A percentile compares a stretch with the other conserved stretches of the same genome.
Evolutionary conservation across 37 sponge, comb jelly and placozoan genomes (phyloP).

Genomic region (Aplysina aerophoba): DNA sequence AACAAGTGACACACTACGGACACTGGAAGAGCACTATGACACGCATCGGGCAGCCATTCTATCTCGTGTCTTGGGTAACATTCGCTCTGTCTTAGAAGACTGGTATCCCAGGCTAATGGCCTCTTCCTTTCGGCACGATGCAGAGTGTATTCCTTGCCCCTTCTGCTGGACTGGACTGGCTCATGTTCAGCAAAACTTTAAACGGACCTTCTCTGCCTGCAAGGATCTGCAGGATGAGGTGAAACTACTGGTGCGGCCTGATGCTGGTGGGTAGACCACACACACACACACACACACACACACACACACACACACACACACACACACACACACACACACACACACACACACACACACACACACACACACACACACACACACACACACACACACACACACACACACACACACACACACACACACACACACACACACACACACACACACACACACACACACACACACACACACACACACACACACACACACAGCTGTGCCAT

Average conservation of each 20-base stretch:
- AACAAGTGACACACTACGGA: neutral
- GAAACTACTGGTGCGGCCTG: slow-evolving; percentile 1
- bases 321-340: too few relatives aligned
- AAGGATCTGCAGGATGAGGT: neutral
- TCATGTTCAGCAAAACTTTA: neutral
- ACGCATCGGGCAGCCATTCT: slow-evolving; percentile 78
- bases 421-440: too few relatives aligned
- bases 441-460: too few relatives aligned
- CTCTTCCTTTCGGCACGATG: neutral
- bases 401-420: too few relatives aligned
- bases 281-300: too few relatives aligned
- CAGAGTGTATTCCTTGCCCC: slow-evolving; percentile 17
- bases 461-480: too few relatives aligned
- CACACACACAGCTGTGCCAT: too few relatives aligned
- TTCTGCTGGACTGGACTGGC: slow-evolving; percentile 8
- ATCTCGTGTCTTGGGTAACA: slow-evolving; percentile 47
- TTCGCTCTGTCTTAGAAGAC: slow-evolving; percentile 18
- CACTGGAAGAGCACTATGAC: slow-evolving; percentile 62
- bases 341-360: too few relatives aligned
- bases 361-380: too few relatives aligned
- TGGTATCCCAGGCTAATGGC: slow-evolving; percentile 35
- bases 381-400: too few relatives aligned
- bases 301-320: too few relatives aligned
- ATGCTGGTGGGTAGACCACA: neutral
- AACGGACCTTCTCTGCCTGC: neutral